These are phyloP conservation scores for Perognathus longimembris DNA, from an alignment of 2,113 vertebrate genomes.

Conservation along the genomic window DNA sequence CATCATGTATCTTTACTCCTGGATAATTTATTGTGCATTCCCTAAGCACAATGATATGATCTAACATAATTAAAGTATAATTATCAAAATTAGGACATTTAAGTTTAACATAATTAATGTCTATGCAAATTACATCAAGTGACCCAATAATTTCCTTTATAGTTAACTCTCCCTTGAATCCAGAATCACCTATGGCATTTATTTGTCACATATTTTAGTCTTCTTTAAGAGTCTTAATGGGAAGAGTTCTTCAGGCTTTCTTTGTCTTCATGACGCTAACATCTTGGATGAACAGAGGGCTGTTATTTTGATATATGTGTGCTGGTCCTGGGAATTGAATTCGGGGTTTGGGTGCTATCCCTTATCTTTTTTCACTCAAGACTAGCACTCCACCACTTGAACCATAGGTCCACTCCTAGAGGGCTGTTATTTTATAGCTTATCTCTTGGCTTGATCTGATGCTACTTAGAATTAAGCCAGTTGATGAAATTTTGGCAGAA, in stretches of 20 bases:
- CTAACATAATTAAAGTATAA: not conserved
- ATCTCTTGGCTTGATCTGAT: not conserved
- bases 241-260: not conserved
- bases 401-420: not conserved
- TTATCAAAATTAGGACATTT: not conserved
- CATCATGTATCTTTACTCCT: not conserved
- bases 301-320: not conserved
- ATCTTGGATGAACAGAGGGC: not conserved
- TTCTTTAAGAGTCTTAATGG: not conserved
- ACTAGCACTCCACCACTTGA: too few species aligned
- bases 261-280: not conserved
- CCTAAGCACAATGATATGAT: not conserved
- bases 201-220: not conserved
- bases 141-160: not conserved
- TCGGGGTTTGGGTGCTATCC: too few species aligned
- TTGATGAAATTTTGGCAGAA: conserved; percentile 15
- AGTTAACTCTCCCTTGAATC: not conserved
- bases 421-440: not conserved
- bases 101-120: not conserved
- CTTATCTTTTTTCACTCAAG: too few species aligned
- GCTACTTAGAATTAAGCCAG: not conserved
- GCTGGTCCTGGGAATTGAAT: too few species aligned
- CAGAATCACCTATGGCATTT: not conserved
- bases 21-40: not conserved
- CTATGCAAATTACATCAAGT: conserved; percentile 7